A percentile compares a stretch with the other conserved stretches of the same genome.
These are phyloP conservation scores for Drosophila bipectinata DNA, from an alignment of 1,140 invertebrate genomes.

Conservation along the genomic window DNA sequence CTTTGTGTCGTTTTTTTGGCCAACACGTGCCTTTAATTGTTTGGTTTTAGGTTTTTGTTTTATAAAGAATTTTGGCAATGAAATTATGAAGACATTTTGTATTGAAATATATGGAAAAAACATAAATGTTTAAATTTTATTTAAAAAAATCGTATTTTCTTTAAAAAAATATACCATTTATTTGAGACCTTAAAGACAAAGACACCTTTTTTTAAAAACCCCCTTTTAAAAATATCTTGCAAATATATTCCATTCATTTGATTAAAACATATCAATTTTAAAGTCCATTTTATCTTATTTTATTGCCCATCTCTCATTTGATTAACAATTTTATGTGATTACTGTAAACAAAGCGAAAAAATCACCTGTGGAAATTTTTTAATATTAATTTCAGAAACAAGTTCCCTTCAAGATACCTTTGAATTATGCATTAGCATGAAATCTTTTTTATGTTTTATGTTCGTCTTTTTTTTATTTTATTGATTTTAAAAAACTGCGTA, in stretches of 20 bases:
- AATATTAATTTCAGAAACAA: slow-evolving; percentile 30
- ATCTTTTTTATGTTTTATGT: background rate
- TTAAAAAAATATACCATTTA: no score
- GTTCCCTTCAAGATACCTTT: slow-evolving; percentile 17
- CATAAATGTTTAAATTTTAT: no score
- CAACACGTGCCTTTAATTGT: slow-evolving; percentile 37
- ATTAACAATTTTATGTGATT: background rate
- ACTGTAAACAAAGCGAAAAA: background rate
- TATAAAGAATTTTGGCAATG: no score
- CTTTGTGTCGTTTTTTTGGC: background rate
- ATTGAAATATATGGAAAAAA: no score
- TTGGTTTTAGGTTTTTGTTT: slow-evolving; percentile 13
- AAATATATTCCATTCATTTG: background rate
- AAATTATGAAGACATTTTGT: no score
- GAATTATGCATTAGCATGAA: slow-evolving; percentile 35
- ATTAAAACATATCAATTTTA: slow-evolving; percentile 1
- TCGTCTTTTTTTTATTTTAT: slow-evolving; percentile 14
- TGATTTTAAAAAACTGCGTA: slow-evolving; percentile 29
- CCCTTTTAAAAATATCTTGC: background rate
- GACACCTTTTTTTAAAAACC: no score
- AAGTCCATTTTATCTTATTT: slow-evolving; percentile 7
- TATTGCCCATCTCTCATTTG: slow-evolving; percentile 3
- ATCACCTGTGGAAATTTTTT: slow-evolving; percentile 23
- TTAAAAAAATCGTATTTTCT: no score
- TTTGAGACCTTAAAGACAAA: no score